Evolutionary conservation across 2,113 vertebrate genomes (phyloP).

Genomic region (Leucopsar rothschildi): DNA sequence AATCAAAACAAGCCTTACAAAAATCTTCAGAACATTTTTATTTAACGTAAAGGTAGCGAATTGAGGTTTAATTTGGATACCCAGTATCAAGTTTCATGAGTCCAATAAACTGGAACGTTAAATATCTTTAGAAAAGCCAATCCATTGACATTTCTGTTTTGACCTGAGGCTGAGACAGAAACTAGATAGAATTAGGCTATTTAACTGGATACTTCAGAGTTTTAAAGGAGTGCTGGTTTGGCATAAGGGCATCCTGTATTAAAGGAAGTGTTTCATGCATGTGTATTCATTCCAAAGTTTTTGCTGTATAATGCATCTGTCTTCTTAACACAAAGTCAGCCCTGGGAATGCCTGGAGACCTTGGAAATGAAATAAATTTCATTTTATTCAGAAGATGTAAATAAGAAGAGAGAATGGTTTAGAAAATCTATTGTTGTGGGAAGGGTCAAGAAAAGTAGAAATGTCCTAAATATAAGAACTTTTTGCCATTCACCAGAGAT

Average conservation of each 20-base stretch:
- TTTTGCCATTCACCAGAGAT: background rate
- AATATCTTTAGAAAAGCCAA: background rate
- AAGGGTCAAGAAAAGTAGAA: background rate
- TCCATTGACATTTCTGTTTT: background rate
- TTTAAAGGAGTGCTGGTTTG: background rate
- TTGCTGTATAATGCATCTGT: background rate
- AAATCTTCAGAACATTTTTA: background rate
- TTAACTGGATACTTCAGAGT: background rate
- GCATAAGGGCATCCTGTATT: background rate
- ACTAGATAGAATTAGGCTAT: background rate
- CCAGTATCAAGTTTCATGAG: background rate
- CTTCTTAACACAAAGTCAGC: background rate
- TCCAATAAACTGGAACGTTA: background rate
- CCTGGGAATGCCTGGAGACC: background rate
- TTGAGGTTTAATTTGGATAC: background rate
- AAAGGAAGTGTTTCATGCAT: background rate
- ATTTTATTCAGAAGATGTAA: background rate
- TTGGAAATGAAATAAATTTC: background rate
- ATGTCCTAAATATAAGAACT: background rate
- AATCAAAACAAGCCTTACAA: background rate
- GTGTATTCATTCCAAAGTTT: background rate
- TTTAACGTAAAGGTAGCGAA: background rate
- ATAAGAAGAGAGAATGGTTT: background rate
- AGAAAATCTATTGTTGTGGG: background rate
- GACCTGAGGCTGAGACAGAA: background rate